Conservation (phyloP, 2,888 invertebrate species). For the Drosophila aldrichi region DNA sequence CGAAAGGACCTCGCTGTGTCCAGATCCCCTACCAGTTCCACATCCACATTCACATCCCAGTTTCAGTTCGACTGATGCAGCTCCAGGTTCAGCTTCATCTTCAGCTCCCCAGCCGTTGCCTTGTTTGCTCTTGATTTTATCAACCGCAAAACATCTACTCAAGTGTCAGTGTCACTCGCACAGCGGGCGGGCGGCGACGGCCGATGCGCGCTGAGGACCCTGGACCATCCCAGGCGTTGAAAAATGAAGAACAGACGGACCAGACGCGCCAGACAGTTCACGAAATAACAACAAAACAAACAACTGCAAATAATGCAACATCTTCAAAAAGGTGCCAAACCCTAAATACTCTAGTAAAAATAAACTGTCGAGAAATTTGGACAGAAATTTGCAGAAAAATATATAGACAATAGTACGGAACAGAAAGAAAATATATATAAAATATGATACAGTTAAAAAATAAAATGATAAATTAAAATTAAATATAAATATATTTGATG, state of each 20-base stretch:
- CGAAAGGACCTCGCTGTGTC: conserved; percentile 76
- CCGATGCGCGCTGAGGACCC: conserved; percentile 56
- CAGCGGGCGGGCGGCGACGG: conserved; percentile 79
- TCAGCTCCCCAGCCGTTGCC: conserved; percentile 44
- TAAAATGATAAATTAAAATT: no score
- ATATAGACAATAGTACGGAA: no score
- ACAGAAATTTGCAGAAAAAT: background rate
- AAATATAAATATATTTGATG: no score
- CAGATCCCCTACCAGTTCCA: conserved; percentile 38
- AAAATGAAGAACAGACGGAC: conserved; percentile 74
- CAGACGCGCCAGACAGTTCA: conserved; percentile 56
- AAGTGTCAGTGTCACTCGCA: conserved; percentile 83
- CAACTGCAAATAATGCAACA: conserved; percentile 30
- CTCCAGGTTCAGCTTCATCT: conserved; percentile 18
- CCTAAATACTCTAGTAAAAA: conserved; percentile 24
- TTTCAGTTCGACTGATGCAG: background rate
- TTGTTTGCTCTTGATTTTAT: conserved; percentile 83
- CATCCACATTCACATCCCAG: conserved; percentile 23
- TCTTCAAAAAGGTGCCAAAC: background rate
- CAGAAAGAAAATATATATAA: no score
- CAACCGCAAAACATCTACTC: conserved; percentile 83
- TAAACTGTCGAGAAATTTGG: background rate
- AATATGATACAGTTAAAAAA: no score
- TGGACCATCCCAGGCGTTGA: conserved; percentile 76
- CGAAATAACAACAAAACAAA: conserved; percentile 36